A percentile compares a stretch with the other conserved stretches of the same genome.
phyloP scores from a whole-genome alignment of 2,797 vertebrate species.

The Spatula clypeata region DNA sequence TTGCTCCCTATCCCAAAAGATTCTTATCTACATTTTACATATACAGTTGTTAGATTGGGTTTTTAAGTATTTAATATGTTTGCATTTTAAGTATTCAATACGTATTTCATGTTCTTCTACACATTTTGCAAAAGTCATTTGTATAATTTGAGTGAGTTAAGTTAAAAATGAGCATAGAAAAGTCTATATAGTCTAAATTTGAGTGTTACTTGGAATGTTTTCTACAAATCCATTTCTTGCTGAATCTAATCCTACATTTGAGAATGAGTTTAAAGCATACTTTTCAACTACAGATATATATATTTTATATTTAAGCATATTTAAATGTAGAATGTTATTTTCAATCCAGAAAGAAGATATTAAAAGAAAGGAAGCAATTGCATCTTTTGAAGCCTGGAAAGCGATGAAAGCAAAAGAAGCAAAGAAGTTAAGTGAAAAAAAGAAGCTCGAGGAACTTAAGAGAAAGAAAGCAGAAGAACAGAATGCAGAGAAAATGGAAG shows the following conservation, averaged over 20 bases:
- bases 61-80: not conserved
- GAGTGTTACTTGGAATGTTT: not conserved
- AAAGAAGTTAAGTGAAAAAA: slow-evolving; percentile 84
- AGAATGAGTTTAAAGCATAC: not conserved
- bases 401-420: slow-evolving; percentile 88
- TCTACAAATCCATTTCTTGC: not conserved
- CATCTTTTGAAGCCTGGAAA: slow-evolving; percentile 94
- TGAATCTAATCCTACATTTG: not conserved
- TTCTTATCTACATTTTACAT: not conserved
- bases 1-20: not conserved
- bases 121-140: not conserved
- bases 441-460: slow-evolving; percentile 81
- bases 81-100: not conserved
- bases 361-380: slow-evolving; percentile 89
- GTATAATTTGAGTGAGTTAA: not conserved
- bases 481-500: slow-evolving; percentile 84
- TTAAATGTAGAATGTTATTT: not conserved
- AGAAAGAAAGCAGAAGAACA: slow-evolving; percentile 85
- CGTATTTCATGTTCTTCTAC: not conserved
- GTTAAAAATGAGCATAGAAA: not conserved
- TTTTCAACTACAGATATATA: not conserved
- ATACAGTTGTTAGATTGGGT: not conserved
- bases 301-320: not conserved
- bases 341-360: slow-evolving; percentile 84
- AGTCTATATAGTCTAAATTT: not conserved